phyloP scores from a whole-genome alignment of 2,888 invertebrate species.

The Actias luna region DNA sequence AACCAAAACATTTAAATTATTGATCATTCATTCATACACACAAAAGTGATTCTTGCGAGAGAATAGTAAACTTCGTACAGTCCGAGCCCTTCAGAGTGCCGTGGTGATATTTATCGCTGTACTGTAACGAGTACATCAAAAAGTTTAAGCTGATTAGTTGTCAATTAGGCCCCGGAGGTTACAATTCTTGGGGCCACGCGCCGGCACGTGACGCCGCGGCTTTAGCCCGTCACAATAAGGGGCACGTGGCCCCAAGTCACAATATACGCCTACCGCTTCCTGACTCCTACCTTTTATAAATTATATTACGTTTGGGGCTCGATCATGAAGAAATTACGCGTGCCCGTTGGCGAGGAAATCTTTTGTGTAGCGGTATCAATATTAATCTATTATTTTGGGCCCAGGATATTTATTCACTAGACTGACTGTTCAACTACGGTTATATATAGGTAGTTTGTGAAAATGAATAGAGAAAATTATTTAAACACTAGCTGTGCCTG shows the following conservation, averaged over 20 bases:
- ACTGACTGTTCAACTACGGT: neutral
- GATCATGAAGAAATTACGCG: neutral
- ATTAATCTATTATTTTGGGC: too few relatives aligned
- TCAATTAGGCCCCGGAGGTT: conserved; percentile 12
- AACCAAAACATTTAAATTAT: neutral
- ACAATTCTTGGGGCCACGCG: conserved; percentile 22
- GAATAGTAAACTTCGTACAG: neutral
- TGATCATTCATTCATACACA: too few relatives aligned
- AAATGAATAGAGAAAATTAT: neutral
- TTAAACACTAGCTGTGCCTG: too few relatives aligned
- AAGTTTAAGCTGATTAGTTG: conserved; percentile 20
- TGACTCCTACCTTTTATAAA: neutral
- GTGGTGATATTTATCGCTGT: neutral
- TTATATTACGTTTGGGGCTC: neutral
- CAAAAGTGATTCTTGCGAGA: neutral
- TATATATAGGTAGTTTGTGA: neutral
- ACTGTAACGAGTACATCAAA: neutral
- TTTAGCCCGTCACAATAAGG: conserved; percentile 24
- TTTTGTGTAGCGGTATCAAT: neutral
- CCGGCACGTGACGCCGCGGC: conserved; percentile 28
- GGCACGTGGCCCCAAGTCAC: conserved; percentile 23
- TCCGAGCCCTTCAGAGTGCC: neutral
- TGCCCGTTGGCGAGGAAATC: neutral
- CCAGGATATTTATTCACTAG: too few relatives aligned
- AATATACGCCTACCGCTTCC: conserved; percentile 25